A percentile compares a stretch with the other conserved stretches of the same genome.
Evolutionary conservation across 2,888 invertebrate genomes (phyloP).

Genomic region (Punctoribates punctum): DNA sequence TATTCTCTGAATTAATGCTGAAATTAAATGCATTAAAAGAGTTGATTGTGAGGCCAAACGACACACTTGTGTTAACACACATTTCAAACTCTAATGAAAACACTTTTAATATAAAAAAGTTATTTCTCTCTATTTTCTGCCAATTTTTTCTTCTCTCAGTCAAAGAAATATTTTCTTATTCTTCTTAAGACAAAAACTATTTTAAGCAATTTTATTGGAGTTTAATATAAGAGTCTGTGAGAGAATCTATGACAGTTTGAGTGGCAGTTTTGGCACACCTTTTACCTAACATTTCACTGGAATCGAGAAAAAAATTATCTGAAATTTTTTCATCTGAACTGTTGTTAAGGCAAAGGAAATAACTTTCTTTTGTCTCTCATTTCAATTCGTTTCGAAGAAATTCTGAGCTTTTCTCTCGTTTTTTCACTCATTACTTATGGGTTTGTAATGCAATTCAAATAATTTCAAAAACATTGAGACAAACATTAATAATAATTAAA

Average conservation of each 20-base stretch:
- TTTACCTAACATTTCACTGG: neutral
- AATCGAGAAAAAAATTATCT: too few relatives aligned
- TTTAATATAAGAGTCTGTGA: neutral
- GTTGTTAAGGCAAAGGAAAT: neutral
- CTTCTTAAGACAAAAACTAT: neutral
- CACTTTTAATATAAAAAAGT: neutral
- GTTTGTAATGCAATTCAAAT: too few relatives aligned
- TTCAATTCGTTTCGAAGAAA: neutral
- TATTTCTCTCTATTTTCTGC: too few relatives aligned
- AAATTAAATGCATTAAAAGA: neutral
- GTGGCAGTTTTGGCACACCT: slow-evolving; percentile 18
- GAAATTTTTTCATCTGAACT: neutral
- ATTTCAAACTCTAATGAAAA: neutral
- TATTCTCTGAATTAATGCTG: neutral
- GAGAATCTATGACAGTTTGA: slow-evolving; percentile 1
- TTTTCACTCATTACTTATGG: too few relatives aligned
- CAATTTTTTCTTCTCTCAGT: neutral
- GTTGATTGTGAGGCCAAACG: neutral
- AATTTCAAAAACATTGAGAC: too few relatives aligned
- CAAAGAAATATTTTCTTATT: neutral
- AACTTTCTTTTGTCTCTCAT: neutral
- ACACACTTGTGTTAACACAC: neutral
- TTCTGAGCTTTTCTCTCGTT: too few relatives aligned
- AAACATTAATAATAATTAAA: too few relatives aligned
- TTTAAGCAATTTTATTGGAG: neutral